phyloP scores from a whole-genome alignment of 2,888 invertebrate species.

The Pachliopta kotzebuea region DNA sequence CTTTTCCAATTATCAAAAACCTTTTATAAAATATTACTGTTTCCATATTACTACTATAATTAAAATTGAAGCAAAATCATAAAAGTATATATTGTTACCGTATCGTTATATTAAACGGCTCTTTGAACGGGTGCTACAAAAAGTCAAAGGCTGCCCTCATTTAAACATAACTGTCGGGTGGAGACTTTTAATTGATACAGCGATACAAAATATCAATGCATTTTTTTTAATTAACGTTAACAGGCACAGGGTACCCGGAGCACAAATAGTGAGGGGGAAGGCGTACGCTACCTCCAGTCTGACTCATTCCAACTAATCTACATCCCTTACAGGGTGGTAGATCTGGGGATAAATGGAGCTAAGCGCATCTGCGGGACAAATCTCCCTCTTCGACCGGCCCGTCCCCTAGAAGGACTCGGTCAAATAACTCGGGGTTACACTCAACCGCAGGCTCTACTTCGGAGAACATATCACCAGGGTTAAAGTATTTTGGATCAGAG shows the following conservation, averaged over 20 bases:
- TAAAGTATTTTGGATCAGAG: too few species aligned
- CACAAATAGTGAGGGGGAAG: slow-evolving; percentile 2
- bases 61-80: neutral
- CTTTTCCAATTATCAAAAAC: too few species aligned
- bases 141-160: neutral
- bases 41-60: neutral
- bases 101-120: neutral
- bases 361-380: too few species aligned
- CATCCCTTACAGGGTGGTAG: slow-evolving; percentile 1
- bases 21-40: too few species aligned
- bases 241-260: neutral
- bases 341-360: neutral
- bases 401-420: too few species aligned
- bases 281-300: slow-evolving; percentile 4
- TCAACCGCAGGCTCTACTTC: too few species aligned
- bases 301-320: slow-evolving; percentile 12
- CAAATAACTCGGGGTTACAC: too few species aligned
- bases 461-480: too few species aligned
- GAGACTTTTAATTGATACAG: slow-evolving; percentile 1
- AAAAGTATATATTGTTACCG: neutral
- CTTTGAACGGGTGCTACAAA: neutral
- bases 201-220: slow-evolving; percentile 1
- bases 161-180: neutral
- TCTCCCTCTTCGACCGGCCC: too few species aligned
- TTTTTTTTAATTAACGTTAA: slow-evolving; percentile 14